These are phyloP conservation scores for Camponotus floridanus DNA, from an alignment of 1,140 invertebrate genomes.

Conservation along the genomic window DNA sequence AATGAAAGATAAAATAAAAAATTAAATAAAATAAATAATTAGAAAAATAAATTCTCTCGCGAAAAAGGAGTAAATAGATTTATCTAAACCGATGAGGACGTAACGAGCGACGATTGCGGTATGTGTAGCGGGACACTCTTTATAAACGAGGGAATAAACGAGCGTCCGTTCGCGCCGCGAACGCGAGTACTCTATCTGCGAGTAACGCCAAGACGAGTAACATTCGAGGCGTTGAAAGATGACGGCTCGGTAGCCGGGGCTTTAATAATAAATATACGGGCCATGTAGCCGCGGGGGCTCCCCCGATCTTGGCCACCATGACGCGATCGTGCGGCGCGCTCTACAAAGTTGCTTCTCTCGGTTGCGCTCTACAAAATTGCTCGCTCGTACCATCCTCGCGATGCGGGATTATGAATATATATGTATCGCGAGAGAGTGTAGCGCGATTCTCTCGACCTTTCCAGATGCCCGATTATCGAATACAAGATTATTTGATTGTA, in stretches of 20 bases:
- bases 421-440: conserved; percentile 25
- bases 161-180: not conserved
- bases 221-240: conserved; percentile 60
- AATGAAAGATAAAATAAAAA: no score
- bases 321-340: conserved; percentile 39
- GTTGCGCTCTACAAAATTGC: conserved; percentile 69
- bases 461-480: conserved; percentile 18
- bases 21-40: no score
- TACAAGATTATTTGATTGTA: not conserved
- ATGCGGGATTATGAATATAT: conserved; percentile 54
- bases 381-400: conserved; percentile 5
- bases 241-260: conserved; percentile 54
- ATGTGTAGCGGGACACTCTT: conserved; percentile 38
- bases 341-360: conserved; percentile 63
- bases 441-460: conserved; percentile 3
- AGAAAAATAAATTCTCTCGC: no score
- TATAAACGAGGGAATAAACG: conserved; percentile 25
- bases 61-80: no score
- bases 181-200: conserved; percentile 37
- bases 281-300: conserved; percentile 48
- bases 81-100: conserved; percentile 28
- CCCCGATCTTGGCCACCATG: conserved; percentile 47
- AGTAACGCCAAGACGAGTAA: conserved; percentile 44
- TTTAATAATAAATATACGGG: conserved; percentile 58
- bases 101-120: conserved; percentile 13